Evolutionary conservation across 2,797 vertebrate species (phyloP).

Genomic region (Oceanodroma leucorhoa): DNA sequence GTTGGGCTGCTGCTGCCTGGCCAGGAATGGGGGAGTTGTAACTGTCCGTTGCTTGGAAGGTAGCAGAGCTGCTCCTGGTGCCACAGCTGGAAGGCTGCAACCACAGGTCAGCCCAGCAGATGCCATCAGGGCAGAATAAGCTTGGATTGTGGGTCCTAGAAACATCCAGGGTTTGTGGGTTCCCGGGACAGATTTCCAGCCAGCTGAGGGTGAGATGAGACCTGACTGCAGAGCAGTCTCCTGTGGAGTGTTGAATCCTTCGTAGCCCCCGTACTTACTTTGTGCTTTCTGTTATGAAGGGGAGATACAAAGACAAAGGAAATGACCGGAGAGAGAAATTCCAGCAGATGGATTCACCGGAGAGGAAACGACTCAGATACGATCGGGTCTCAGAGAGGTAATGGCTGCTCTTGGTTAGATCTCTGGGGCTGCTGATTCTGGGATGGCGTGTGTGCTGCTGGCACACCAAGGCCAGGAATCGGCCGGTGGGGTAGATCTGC

Average conservation of each 20-base stretch:
- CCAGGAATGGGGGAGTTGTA: neutral
- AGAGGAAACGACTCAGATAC: constrained; percentile 74
- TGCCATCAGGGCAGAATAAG: neutral
- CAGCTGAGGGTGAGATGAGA: neutral
- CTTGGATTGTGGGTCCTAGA: neutral
- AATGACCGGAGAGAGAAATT: constrained; percentile 75
- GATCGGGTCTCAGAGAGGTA: constrained; percentile 74
- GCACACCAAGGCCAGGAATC: neutral
- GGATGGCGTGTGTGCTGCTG: neutral
- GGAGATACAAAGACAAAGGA: constrained; percentile 77
- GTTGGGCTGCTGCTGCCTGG: neutral
- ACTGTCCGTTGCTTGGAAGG: neutral
- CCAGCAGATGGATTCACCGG: constrained; percentile 76
- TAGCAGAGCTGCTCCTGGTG: neutral
- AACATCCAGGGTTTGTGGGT: neutral
- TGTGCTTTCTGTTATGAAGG: constrained; percentile 65
- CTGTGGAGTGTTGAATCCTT: neutral
- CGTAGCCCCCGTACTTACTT: neutral
- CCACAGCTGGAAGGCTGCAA: neutral
- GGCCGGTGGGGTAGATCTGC: neutral
- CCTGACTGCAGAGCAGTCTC: neutral
- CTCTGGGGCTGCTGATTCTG: neutral
- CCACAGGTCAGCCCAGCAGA: neutral
- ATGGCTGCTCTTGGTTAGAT: neutral
- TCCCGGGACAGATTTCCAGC: neutral